These are phyloP conservation scores for Brachypteracias leptosomus DNA, from an alignment of 2,113 vertebrate genomes.

Conservation along the genomic window DNA sequence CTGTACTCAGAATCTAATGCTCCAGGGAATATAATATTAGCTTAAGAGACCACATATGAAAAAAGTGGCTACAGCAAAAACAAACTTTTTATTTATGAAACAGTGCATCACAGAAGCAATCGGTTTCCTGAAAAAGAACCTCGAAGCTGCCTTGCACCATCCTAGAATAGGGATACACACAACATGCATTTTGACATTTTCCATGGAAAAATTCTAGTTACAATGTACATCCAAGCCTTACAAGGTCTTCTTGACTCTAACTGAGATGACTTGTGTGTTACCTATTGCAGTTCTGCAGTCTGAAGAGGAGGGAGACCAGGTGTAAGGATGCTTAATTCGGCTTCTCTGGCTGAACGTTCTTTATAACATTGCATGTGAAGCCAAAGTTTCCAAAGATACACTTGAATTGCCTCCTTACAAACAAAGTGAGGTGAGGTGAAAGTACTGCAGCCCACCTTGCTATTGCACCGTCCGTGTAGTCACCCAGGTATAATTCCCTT, in stretches of 20 bases:
- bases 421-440: background rate
- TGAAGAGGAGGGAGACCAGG: background rate
- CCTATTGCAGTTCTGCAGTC: background rate
- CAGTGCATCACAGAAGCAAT: background rate
- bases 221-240: background rate
- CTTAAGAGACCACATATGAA: background rate
- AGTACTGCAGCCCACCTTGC: background rate
- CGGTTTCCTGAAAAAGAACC: background rate
- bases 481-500: background rate
- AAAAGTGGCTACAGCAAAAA: background rate
- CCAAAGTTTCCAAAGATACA: background rate
- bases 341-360: background rate
- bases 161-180: background rate
- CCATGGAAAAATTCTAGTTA: background rate
- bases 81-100: background rate
- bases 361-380: background rate
- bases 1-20: background rate
- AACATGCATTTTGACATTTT: background rate
- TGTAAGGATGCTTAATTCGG: background rate
- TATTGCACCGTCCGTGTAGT: background rate
- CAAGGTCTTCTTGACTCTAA: background rate
- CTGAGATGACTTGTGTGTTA: background rate
- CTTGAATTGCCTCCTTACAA: background rate
- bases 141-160: background rate
- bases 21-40: background rate